Base-by-base conservation (phyloP, 1,140 invertebrate species). In the Hyles vespertilio region DNA sequence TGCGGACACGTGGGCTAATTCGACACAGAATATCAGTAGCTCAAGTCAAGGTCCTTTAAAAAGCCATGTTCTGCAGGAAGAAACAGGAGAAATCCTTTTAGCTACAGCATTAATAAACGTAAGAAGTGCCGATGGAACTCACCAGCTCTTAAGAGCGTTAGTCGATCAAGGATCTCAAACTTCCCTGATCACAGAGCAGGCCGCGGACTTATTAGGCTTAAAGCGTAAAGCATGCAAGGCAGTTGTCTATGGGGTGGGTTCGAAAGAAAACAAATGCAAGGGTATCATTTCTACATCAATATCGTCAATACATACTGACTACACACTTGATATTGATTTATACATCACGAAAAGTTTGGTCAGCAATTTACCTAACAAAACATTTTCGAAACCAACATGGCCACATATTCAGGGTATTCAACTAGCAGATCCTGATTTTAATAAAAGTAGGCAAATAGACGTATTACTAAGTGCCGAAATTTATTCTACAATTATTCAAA, bases 381-480 rank as follows among this genome's bases (percentile, higher is more conserved):
- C 7, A n/a, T 52, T n/a, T 3, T 4, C 9, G 7, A 56, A 51
- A 5, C 36, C 36, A 7, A 4, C 36, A 7, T 63, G 51, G 48
- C 3, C 54, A 32, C 46, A 58, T 36, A 43, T 65, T 3, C 34
- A 65, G 33, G 58, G 61, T 40, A n/a, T 65, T 3, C 57, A 65
- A 12, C 40, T 65, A 3, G 58, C 48, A 2, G 63, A 61, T 47
- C 63, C 58, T 9, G 51, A 65, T 7, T 65, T 48, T 36, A 58
- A 65, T 12, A 12, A 55, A 3, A 54, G 49, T 49, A 5, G 58
- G 32, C 22, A 59, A 3, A 56, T 69, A 3, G 68, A 74, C 22
- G 8, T 70, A 47, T 50, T 70, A 9, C 55, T 74, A 0, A 58
- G 62, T 5, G 68, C 66, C 0, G 65, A 67, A 32, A 56, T 70